Base-by-base conservation (phyloP, 2,797 vertebrate species). In the Sandelia bainsii region DNA sequence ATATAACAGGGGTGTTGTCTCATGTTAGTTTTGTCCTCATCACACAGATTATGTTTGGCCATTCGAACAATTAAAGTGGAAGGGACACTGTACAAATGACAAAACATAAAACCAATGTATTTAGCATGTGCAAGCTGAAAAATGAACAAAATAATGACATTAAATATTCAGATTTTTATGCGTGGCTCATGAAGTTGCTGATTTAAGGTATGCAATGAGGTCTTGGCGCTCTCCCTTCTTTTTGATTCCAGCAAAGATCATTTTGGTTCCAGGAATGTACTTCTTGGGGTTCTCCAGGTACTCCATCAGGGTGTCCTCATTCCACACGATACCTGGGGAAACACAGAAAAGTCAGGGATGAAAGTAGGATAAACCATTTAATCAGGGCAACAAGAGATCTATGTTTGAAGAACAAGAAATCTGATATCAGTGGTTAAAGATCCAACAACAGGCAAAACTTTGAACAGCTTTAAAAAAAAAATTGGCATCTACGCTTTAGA, bases 271-370 rank as follows among this genome's bases (percentile, higher is more conserved):
- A 51, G 95, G 95, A 89, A 96, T 97, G 87, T 96, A 96, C 90
- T 98, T 97, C 94, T 97, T 97, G 40, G 95, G 95, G 81, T 97
- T 97, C 83, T 97, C 95, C 92, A 98, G 94, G 93, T 97, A 97
- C 69, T 95, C 94, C 88, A 93, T 93, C 75, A 96, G 72, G 74
- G 95, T 97, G 7, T 75, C 90, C 4, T 97, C 95, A 23, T 32
- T 44, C 96, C 96, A 97, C 64, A 75, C 49, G 63, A 97, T 89
- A 70, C 94, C 95, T 96, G 80, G 1, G 25, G 13, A 64, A 8
- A 72, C 1, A 48, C 1, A 48, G 10, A 12, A 0, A 7, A 25
- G n/a, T 46, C 14, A 19, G 50, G 16, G 19, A 52, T 19, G 1
- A 42, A 25, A 48, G 19, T 13, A 14, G 6, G 20, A 39, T 4